phyloP scores from a whole-genome alignment of 2,888 invertebrate genomes.

The Drosophila pseudotalamancana region DNA sequence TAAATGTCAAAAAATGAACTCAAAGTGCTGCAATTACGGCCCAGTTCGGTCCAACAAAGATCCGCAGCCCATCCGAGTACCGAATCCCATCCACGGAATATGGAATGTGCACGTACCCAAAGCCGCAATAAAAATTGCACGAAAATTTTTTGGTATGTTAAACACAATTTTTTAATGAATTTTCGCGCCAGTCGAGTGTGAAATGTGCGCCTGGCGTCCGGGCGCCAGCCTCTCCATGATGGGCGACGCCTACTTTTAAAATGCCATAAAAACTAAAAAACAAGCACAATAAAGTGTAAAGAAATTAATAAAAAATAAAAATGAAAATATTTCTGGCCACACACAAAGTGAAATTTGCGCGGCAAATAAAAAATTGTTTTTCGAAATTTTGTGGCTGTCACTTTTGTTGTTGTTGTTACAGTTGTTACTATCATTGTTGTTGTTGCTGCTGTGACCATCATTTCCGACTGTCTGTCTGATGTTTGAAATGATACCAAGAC shows the following conservation, averaged over 20 bases:
- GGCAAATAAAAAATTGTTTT: constrained; percentile 68
- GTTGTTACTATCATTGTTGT: constrained; percentile 24
- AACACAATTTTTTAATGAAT: constrained; percentile 80
- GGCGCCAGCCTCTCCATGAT: not conserved
- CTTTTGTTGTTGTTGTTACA: constrained; percentile 23
- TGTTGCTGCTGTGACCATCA: constrained; percentile 57
- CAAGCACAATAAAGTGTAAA: constrained; percentile 30
- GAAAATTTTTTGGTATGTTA: constrained; percentile 62
- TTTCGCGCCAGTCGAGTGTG: constrained; percentile 83
- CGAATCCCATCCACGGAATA: constrained; percentile 16
- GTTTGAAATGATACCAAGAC: constrained; percentile 64
- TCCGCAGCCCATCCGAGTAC: constrained; percentile 29
- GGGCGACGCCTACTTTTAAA: constrained; percentile 59
- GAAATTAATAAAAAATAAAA: constrained; percentile 34
- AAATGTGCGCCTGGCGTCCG: constrained; percentile 69
- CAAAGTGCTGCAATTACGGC: constrained; percentile 57
- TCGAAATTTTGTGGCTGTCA: constrained; percentile 61
- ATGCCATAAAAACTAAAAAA: constrained; percentile 68
- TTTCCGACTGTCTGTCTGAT: constrained; percentile 54
- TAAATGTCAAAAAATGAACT: constrained; percentile 80
- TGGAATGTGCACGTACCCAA: constrained; percentile 37
- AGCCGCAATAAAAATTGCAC: constrained; percentile 62
- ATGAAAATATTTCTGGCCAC: constrained; percentile 42
- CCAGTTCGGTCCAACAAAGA: constrained; percentile 22
- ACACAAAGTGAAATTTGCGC: constrained; percentile 63